These are phyloP conservation scores for Arvicanthis niloticus DNA, from an alignment of 2,113 vertebrate genomes.

Conservation along the genomic window DNA sequence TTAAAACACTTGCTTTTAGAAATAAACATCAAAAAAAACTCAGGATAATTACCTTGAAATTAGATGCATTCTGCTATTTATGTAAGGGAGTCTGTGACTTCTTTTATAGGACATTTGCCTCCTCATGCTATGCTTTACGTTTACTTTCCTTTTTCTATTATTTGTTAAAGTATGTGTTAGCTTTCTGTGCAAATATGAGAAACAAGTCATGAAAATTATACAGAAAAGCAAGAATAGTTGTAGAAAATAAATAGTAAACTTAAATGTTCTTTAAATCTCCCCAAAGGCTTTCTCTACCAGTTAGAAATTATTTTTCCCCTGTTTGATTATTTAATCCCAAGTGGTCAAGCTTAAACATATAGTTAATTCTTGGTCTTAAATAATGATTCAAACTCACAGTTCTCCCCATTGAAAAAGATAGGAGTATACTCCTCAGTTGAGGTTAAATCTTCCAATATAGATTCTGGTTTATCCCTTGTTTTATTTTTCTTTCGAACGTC, in stretches of 20 bases:
- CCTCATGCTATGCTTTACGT: neutral
- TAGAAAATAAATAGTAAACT: conserved; percentile 1
- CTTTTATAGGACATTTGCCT: neutral
- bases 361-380: neutral
- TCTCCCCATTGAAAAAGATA: neutral
- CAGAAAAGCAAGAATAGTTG: neutral
- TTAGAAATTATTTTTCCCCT: neutral
- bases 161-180: neutral
- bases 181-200: neutral
- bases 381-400: neutral
- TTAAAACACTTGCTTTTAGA: neutral
- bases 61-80: neutral
- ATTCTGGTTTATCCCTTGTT: neutral
- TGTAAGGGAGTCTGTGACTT: neutral
- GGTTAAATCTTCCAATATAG: neutral
- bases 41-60: neutral
- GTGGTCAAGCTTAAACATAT: neutral
- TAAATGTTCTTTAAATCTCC: neutral
- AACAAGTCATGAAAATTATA: neutral
- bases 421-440: neutral
- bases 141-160: neutral
- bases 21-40: neutral
- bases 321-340: neutral
- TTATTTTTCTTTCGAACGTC: neutral
- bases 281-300: neutral